These are phyloP conservation scores for Paratrypauchen microcephalus DNA, from an alignment of 2,797 vertebrate species.

Conservation along the genomic window DNA sequence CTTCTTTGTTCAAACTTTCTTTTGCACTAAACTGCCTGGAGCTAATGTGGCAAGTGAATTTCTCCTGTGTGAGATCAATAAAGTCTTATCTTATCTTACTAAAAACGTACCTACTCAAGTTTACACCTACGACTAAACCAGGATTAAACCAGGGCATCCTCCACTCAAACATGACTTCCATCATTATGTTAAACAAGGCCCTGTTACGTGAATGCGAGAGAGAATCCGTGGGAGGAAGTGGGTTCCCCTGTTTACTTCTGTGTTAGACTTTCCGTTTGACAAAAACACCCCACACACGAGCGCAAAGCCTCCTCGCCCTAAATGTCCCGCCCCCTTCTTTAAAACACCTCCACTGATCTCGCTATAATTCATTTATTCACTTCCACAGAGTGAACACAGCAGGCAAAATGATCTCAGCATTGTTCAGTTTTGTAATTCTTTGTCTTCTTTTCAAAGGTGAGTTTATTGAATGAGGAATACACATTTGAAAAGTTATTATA, in stretches of 20 bases:
- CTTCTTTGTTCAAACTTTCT: no score
- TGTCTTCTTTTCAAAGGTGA: slow-evolving; percentile 62
- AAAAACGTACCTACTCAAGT: no score
- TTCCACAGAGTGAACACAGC: background rate
- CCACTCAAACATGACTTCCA: no score
- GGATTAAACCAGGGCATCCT: no score
- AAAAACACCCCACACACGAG: slow-evolving; percentile 30
- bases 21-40: no score
- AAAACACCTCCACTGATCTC: slow-evolving; percentile 18
- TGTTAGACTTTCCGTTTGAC: slow-evolving; percentile 73
- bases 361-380: background rate
- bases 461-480: background rate
- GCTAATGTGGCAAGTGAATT: no score
- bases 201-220: slow-evolving; percentile 31
- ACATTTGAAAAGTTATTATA: background rate
- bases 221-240: slow-evolving; percentile 76
- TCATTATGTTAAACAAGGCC: no score
- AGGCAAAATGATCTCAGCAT: slow-evolving; percentile 12
- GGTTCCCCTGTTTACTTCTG: slow-evolving; percentile 65
- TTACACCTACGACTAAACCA: no score
- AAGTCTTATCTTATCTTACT: no score
- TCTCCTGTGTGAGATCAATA: no score
- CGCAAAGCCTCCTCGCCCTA: slow-evolving; percentile 11
- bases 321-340: slow-evolving; percentile 27
- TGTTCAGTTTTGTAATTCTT: slow-evolving; percentile 48